These are phyloP conservation scores for Coryphaenoides rupestris DNA, from an alignment of 2,113 vertebrate genomes.

Conservation along the genomic window DNA sequence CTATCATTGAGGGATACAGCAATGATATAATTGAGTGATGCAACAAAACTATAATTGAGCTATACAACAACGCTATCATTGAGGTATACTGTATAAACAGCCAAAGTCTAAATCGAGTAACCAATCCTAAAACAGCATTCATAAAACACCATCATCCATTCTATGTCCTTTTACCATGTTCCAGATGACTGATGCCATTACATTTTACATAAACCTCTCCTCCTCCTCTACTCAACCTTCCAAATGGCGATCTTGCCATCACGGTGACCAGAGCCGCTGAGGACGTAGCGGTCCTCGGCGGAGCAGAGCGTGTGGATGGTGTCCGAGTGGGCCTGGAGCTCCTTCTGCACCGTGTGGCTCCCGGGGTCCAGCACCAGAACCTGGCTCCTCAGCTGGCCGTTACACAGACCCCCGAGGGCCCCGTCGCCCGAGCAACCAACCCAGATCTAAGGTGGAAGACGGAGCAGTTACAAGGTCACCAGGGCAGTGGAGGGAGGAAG, in stretches of 20 bases:
- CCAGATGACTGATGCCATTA: too few species aligned
- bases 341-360: constrained; percentile 78
- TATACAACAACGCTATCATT: too few species aligned
- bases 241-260: constrained; percentile 95
- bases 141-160: background rate
- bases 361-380: constrained; percentile 80
- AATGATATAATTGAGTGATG: too few species aligned
- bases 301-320: constrained; percentile 82
- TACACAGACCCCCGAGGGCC: constrained; percentile 59
- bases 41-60: too few species aligned
- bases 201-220: background rate
- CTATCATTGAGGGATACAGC: too few species aligned
- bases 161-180: background rate
- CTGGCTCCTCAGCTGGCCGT: constrained; percentile 74
- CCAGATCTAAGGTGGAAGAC: constrained; percentile 78
- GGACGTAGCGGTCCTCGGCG: constrained; percentile 83
- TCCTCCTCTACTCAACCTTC: constrained; percentile 81
- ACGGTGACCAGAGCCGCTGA: constrained; percentile 79
- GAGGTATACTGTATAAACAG: too few species aligned
- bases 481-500: too few species aligned
- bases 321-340: constrained; percentile 81
- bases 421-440: constrained; percentile 76
- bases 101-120: too few species aligned
- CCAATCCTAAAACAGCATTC: background rate
- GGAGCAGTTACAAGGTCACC: too few species aligned